A percentile compares a stretch with the other conserved stretches of the same genome.
phyloP scores from a whole-genome alignment of 1,140 invertebrate genomes.

The Hyles euphorbiae region DNA sequence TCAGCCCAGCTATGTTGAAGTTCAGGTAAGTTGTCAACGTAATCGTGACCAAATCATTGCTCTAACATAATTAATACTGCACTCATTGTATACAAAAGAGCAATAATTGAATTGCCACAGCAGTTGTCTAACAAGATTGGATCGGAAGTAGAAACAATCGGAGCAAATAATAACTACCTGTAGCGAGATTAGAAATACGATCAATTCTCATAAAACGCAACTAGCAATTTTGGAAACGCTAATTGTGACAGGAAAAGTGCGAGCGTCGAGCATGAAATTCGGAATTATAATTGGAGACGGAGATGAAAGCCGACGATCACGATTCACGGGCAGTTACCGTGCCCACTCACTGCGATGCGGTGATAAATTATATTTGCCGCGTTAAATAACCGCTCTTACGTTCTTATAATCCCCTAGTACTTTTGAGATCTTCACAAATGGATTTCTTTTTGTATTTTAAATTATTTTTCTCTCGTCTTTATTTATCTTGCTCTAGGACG shows the following conservation, averaged over 20 bases:
- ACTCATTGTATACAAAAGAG: too few species aligned
- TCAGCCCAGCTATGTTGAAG: too few species aligned
- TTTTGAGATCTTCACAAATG: not conserved
- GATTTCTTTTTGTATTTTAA: not conserved
- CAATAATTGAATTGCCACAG: too few species aligned
- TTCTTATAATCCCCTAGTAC: not conserved
- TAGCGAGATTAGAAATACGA: not conserved
- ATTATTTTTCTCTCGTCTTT: not conserved
- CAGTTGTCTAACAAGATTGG: too few species aligned
- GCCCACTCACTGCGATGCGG: not conserved
- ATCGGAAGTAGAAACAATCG: not conserved
- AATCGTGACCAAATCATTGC: too few species aligned
- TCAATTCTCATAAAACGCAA: too few species aligned
- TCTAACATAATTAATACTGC: too few species aligned
- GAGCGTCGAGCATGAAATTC: constrained; percentile 8
- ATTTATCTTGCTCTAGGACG: too few species aligned
- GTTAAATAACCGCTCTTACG: not conserved
- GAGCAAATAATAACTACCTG: constrained; percentile 1
- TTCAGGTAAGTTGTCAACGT: too few species aligned
- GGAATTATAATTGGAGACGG: constrained; percentile 5
- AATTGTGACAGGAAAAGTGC: not conserved
- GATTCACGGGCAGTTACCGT: not conserved
- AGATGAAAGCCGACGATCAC: constrained; percentile 5
- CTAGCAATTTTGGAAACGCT: too few species aligned
- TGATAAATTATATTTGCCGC: not conserved